A percentile compares a stretch with the other conserved stretches of the same genome.
Evolutionary conservation across 2,113 vertebrate genomes (phyloP).

Genomic region (Platysternon megacephalum): DNA sequence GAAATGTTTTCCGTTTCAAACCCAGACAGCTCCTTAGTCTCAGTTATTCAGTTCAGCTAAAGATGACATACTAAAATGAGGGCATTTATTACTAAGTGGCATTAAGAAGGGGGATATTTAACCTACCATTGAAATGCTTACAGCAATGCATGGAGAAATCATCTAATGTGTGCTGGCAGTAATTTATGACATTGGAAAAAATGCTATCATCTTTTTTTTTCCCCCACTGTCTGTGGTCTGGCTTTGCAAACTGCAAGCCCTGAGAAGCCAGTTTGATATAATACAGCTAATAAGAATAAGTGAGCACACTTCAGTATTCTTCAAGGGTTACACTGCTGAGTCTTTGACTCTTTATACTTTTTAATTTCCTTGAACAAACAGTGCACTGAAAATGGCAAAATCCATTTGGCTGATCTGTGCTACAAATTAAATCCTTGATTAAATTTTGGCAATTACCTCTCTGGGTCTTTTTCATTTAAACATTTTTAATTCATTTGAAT

Average conservation of each 20-base stretch:
- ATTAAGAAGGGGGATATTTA: constrained; percentile 71
- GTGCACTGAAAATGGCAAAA: constrained; percentile 77
- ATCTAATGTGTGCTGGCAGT: constrained; percentile 68
- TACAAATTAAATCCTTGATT: constrained; percentile 85
- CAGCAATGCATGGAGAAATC: constrained; percentile 64
- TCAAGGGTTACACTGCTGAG: constrained; percentile 73
- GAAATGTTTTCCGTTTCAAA: constrained; percentile 44
- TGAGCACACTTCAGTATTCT: constrained; percentile 58
- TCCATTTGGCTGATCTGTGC: constrained; percentile 77
- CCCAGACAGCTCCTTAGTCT: constrained; percentile 32
- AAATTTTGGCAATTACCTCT: constrained; percentile 84
- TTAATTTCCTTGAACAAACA: constrained; percentile 84
- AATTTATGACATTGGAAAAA: constrained; percentile 72
- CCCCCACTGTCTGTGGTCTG: constrained; percentile 45
- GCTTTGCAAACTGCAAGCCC: constrained; percentile 66
- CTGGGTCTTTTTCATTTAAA: constrained; percentile 81
- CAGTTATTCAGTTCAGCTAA: constrained; percentile 64
- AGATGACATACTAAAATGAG: constrained; percentile 63
- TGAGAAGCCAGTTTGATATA: constrained; percentile 69
- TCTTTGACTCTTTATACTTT: constrained; percentile 79
- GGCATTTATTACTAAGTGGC: constrained; percentile 69
- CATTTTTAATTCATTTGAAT: constrained; percentile 82
- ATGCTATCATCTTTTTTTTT: constrained; percentile 43
- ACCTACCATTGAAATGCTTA: constrained; percentile 70
- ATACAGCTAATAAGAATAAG: constrained; percentile 75